phyloP scores from a whole-genome alignment of 2,113 vertebrate species.

The Bambusicola thoracicus region DNA sequence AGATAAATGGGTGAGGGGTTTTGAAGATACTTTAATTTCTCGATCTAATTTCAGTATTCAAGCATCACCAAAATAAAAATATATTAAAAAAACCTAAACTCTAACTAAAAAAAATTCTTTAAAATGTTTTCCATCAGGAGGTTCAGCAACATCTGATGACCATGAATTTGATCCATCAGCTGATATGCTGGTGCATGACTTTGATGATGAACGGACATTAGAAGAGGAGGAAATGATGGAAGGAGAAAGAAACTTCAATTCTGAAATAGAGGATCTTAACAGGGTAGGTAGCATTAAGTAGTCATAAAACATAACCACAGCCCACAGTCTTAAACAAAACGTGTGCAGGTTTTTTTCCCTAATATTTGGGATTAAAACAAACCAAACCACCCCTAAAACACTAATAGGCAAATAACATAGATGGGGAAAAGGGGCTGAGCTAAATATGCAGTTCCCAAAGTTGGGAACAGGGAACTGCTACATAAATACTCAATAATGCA shows the following conservation, averaged over 20 bases:
- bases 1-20: background rate
- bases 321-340: background rate
- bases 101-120: constrained; percentile 52
- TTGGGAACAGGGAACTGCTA: background rate
- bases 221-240: constrained; percentile 98
- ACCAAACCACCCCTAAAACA: background rate
- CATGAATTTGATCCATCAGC: constrained; percentile 96
- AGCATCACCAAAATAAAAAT: background rate
- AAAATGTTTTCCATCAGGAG: constrained; percentile 80
- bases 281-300: constrained; percentile 81
- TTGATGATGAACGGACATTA: constrained; percentile 95
- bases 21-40: background rate
- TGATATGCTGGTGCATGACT: constrained; percentile 98
- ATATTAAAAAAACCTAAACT: background rate
- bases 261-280: constrained; percentile 95
- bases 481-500: background rate
- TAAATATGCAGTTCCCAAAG: background rate
- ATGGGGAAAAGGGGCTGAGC: background rate
- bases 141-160: constrained; percentile 91
- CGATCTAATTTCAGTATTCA: background rate
- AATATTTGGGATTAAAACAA: background rate
- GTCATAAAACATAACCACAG: background rate
- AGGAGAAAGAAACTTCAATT: constrained; percentile 90
- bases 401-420: background rate
- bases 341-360: background rate